A percentile compares a stretch with the other conserved stretches of the same genome.
phyloP scores from a whole-genome alignment of 2,888 invertebrate species.

The Catocala fraxini region DNA sequence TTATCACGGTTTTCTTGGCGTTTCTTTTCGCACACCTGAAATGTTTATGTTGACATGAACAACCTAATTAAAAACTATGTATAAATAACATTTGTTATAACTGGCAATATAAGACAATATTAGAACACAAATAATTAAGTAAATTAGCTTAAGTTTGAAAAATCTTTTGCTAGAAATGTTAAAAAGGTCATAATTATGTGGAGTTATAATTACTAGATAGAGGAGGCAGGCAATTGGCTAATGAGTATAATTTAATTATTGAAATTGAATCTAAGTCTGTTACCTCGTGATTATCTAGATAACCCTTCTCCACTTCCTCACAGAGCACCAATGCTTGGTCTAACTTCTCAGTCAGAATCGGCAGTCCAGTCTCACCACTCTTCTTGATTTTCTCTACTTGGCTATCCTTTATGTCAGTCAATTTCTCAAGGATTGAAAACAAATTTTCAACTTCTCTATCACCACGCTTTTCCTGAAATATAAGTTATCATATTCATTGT shows the following conservation, averaged over 20 bases:
- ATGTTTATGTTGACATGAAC: conserved; percentile 15
- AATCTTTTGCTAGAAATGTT: too few species aligned
- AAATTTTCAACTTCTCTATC: conserved; percentile 94
- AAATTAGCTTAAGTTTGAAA: too few species aligned
- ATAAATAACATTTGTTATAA: too few species aligned
- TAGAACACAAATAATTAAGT: too few species aligned
- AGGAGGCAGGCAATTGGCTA: too few species aligned
- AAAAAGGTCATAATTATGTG: too few species aligned
- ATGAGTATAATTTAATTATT: too few species aligned
- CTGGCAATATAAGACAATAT: too few species aligned
- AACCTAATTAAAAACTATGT: too few species aligned
- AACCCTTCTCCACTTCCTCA: conserved; percentile 88
- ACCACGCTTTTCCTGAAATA: conserved; percentile 90
- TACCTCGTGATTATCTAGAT: conserved; percentile 85
- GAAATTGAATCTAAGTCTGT: neutral
- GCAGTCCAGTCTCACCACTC: conserved; percentile 88
- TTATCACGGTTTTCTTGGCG: conserved; percentile 67
- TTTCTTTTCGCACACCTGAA: conserved; percentile 65
- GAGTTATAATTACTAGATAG: too few species aligned
- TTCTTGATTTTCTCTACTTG: conserved; percentile 91
- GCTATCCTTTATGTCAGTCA: conserved; percentile 92
- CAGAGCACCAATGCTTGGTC: conserved; percentile 89
- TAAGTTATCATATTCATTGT: neutral
- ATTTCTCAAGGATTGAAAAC: conserved; percentile 92
- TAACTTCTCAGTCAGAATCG: conserved; percentile 89